Evolutionary conservation across 1,140 invertebrate species (phyloP).

Genomic region (Anastrepha ludens): DNA sequence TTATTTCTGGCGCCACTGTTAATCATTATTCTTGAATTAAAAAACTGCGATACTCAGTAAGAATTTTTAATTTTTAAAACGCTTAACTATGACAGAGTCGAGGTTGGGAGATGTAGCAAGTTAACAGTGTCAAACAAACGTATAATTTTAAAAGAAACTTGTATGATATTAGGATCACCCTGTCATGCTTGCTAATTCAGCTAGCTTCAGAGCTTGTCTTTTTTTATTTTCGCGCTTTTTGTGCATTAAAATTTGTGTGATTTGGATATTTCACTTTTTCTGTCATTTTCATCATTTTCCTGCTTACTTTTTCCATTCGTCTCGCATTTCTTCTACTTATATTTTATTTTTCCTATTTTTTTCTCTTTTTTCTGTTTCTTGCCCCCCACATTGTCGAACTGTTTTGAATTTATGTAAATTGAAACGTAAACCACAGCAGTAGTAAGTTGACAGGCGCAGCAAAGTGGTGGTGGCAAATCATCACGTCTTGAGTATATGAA

Average conservation of each 20-base stretch:
- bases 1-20: no score
- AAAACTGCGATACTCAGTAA: no score
- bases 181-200: no score
- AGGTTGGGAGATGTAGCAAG: no score
- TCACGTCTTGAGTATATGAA: background rate
- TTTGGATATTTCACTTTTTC: background rate
- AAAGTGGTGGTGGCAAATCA: background rate
- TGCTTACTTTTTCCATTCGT: background rate
- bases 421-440: constrained; percentile 14
- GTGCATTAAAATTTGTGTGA: background rate
- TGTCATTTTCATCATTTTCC: background rate
- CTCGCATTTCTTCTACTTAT: background rate
- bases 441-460: background rate
- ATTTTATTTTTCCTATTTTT: background rate
- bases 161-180: no score
- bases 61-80: no score
- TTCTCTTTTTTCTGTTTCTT: background rate
- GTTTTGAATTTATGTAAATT: constrained; percentile 22
- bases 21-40: no score
- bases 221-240: background rate
- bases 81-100: no score
- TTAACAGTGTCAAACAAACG: no score
- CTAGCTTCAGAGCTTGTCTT: background rate
- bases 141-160: no score
- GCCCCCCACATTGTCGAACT: background rate